These are phyloP conservation scores for Deroplatys truncata DNA, from an alignment of 2,888 invertebrate species.

Conservation along the genomic window DNA sequence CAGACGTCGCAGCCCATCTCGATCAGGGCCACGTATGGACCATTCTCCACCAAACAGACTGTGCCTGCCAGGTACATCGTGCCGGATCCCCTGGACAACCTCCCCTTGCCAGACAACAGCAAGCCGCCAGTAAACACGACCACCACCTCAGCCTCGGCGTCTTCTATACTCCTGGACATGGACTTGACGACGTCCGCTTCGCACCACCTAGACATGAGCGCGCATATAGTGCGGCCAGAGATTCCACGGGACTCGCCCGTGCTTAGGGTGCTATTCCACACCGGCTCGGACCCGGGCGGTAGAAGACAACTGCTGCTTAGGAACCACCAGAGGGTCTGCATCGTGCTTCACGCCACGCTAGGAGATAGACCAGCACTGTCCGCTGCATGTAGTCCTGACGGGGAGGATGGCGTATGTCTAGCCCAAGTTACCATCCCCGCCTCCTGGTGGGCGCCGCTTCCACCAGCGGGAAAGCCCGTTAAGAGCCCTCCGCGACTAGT, in stretches of 20 bases:
- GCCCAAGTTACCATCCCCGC: slow-evolving; percentile 85
- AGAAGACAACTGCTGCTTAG: slow-evolving; percentile 59
- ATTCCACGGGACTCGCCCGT: slow-evolving; percentile 81
- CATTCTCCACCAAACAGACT: slow-evolving; percentile 92
- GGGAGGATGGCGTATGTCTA: slow-evolving; percentile 88
- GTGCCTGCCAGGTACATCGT: slow-evolving; percentile 80
- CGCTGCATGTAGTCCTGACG: slow-evolving; percentile 90
- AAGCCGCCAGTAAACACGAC: slow-evolving; percentile 19
- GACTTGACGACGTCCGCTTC: slow-evolving; percentile 41
- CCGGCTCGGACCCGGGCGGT: slow-evolving; percentile 80
- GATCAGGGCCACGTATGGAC: slow-evolving; percentile 88
- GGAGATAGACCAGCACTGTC: slow-evolving; percentile 57
- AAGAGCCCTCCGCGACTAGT: slow-evolving; percentile 70
- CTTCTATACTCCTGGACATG: slow-evolving; percentile 29
- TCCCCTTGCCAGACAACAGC: slow-evolving; percentile 30
- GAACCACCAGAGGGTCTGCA: slow-evolving; percentile 72
- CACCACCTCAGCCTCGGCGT: slow-evolving; percentile 19
- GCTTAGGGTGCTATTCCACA: slow-evolving; percentile 88
- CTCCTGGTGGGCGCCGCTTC: slow-evolving; percentile 83
- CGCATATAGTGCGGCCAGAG: slow-evolving; percentile 84
- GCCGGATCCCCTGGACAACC: slow-evolving; percentile 61
- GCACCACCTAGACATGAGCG: slow-evolving; percentile 84
- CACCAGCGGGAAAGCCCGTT: slow-evolving; percentile 48
- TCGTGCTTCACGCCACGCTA: slow-evolving; percentile 70
- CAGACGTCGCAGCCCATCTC: slow-evolving; percentile 88